phyloP scores from a whole-genome alignment of 2,113 vertebrate species.

The Isurus oxyrinchus region DNA sequence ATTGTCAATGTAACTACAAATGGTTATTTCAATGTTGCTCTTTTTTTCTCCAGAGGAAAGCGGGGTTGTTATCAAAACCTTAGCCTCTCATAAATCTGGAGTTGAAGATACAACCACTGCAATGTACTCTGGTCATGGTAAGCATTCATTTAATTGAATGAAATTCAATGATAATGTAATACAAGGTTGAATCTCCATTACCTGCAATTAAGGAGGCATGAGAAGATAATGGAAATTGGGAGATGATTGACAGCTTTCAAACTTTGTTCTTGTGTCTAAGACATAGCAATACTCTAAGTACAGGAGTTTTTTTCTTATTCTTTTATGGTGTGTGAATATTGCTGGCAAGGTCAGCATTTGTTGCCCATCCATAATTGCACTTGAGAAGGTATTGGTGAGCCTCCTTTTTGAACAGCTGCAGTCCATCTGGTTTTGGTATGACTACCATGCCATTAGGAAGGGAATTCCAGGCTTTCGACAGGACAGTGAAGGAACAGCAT shows the following conservation, averaged over 20 bases:
- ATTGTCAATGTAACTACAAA: background rate
- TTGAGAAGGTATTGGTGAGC: background rate
- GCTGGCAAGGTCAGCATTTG: background rate
- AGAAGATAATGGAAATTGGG: background rate
- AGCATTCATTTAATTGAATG: background rate
- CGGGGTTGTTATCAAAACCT: constrained; percentile 75
- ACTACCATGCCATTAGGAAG: background rate
- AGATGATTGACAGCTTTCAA: background rate
- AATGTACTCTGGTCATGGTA: constrained; percentile 45
- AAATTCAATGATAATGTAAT: background rate
- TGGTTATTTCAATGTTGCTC: constrained; percentile 32
- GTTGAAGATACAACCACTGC: constrained; percentile 59
- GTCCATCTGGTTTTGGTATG: background rate
- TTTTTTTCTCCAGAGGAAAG: constrained; percentile 70
- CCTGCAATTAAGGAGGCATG: background rate
- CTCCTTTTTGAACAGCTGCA: background rate
- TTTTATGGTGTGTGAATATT: background rate
- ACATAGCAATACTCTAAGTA: background rate
- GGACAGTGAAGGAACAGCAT: no score
- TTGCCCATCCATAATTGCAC: background rate
- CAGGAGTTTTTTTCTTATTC: background rate
- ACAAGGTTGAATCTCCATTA: background rate
- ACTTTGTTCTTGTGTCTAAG: background rate
- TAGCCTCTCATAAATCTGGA: constrained; percentile 59
- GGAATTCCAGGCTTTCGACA: no score